Base-by-base conservation (phyloP, 2,888 invertebrate species). In the Sycophila texana region DNA sequence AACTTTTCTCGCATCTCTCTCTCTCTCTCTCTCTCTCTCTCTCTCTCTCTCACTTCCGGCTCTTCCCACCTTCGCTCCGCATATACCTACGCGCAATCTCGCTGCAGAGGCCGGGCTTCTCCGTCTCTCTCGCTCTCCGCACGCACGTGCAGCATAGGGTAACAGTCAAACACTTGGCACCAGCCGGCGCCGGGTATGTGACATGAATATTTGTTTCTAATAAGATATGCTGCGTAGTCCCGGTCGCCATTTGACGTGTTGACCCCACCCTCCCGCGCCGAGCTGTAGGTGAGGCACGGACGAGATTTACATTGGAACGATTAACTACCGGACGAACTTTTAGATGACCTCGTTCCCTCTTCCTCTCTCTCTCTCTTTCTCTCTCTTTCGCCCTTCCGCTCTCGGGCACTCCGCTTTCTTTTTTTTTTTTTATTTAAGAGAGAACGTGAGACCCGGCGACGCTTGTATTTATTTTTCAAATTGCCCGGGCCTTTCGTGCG, bases 161-260 rank as follows among this genome's bases (percentile, higher is more conserved):
- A 89, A 88, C 89, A 89, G 88, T 89, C 88, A 89, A 90, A 89
- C 89, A 90, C 90, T 90, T 90, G 89, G 90, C 90, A 89, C 89
- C 89, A 90, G 88, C 90, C 88, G 90, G 89, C 83, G 86, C 89
- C 87, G 83, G 86, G 86, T 89, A 89, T 90, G 90, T 90, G 90
- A 90, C 89, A 89, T 90, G 90, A 90, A 90, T 90, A 90, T 90
- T 90, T 89, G 89, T 89, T 89, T 89, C 89, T 90, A 89, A 90
- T 90, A 89, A 89, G 89, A 89, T 89, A 90, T 88, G 89, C 89
- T 85, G 87, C 81, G 74, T 84, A 86, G 83, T 85, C 85, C 84
- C 83, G 78, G 83, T 82, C 83, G 12, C 60, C 87, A 86, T 88
- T 89, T 88, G 87, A 88, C 87, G 86, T 84, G 83, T 80, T 79